Conservation (phyloP, 2,888 invertebrate genomes). For the Phengaris arion region DNA sequence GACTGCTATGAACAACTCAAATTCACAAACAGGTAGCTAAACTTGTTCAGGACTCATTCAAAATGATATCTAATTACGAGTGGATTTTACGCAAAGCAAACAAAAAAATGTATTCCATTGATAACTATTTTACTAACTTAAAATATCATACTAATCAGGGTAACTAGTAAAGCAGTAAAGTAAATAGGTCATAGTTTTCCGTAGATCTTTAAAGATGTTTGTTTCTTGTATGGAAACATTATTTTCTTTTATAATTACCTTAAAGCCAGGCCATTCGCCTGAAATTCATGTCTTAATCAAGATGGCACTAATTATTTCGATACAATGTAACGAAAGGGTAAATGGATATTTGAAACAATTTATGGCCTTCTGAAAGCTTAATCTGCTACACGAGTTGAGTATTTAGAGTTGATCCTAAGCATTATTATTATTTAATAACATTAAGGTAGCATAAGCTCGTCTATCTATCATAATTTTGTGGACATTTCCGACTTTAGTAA, state of each 20-base stretch:
- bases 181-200: too few relatives aligned
- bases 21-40: too few relatives aligned
- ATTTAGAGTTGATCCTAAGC: neutral
- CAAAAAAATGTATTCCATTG: too few relatives aligned
- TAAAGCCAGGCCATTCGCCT: neutral
- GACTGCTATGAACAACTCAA: neutral
- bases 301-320: neutral
- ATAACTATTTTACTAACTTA: too few relatives aligned
- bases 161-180: too few relatives aligned
- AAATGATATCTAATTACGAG: too few relatives aligned
- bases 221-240: neutral
- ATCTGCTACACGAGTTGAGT: neutral
- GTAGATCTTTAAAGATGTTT: neutral
- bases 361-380: neutral
- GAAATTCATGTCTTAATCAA: neutral
- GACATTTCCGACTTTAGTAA: neutral
- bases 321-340: neutral
- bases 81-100: too few relatives aligned
- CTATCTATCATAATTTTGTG: neutral
- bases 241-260: neutral
- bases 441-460: neutral
- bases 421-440: slow-evolving; percentile 8
- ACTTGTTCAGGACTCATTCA: too few relatives aligned
- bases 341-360: slow-evolving; percentile 4
- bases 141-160: too few relatives aligned